Evolutionary conservation across 2,888 invertebrate species (phyloP).

Genomic region (Bellardia pandia): DNA sequence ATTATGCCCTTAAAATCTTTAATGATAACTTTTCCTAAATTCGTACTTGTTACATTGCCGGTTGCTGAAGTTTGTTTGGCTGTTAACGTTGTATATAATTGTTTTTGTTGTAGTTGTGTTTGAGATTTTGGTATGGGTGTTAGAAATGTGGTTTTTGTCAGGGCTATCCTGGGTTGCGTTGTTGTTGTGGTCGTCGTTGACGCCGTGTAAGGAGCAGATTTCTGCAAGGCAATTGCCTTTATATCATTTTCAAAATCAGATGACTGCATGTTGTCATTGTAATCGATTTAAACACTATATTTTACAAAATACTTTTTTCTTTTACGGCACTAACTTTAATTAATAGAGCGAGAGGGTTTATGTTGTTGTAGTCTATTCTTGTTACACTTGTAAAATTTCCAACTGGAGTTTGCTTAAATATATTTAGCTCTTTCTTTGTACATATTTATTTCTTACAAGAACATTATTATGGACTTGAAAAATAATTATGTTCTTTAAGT

Average conservation of each 20-base stretch:
- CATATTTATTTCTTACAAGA: neutral
- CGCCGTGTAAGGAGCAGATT: constrained; percentile 31
- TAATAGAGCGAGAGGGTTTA: neutral
- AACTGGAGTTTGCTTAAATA: constrained; percentile 34
- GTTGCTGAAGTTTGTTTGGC: constrained; percentile 58
- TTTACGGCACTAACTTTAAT: constrained; percentile 50
- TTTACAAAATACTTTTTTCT: neutral
- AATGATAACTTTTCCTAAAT: constrained; percentile 57
- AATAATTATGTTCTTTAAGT: neutral
- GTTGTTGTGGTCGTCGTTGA: constrained; percentile 28
- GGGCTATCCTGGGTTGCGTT: constrained; percentile 55
- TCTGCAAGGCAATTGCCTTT: constrained; percentile 61
- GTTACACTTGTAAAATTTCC: constrained; percentile 38
- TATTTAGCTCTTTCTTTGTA: neutral
- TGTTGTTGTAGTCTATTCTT: constrained; percentile 15
- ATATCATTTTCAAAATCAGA: constrained; percentile 67
- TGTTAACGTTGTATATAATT: constrained; percentile 67
- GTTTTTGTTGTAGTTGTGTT: constrained; percentile 45
- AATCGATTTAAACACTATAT: constrained; percentile 36
- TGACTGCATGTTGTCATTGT: constrained; percentile 66
- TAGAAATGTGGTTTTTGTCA: constrained; percentile 70
- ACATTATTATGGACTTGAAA: neutral
- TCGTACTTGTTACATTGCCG: constrained; percentile 43
- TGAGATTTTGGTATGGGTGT: constrained; percentile 66
- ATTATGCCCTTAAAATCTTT: constrained; percentile 64